Conservation (phyloP, 1,140 invertebrate genomes). For the Musca domestica region DNA sequence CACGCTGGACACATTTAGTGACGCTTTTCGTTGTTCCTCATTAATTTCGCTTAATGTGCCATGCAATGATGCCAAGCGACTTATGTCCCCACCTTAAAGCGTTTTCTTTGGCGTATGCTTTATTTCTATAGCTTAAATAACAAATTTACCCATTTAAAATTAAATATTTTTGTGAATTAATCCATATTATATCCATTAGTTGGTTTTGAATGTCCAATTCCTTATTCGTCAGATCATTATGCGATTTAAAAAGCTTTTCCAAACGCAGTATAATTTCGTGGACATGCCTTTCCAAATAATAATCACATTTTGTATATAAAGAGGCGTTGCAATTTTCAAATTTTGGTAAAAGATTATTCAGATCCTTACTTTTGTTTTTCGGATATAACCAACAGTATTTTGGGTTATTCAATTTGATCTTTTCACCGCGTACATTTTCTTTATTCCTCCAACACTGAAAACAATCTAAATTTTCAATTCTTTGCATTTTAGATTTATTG, state of each 20-base stretch:
- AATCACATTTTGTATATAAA: slow-evolving; percentile 28
- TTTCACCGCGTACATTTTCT: neutral
- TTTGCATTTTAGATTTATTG: neutral
- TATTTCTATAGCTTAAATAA: too few species aligned
- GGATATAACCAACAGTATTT: slow-evolving; percentile 24
- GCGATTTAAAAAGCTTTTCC: slow-evolving; percentile 5
- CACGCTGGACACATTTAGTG: too few species aligned
- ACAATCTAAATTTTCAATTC: too few species aligned
- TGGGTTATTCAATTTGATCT: slow-evolving; percentile 14
- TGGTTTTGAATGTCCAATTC: slow-evolving; percentile 16
- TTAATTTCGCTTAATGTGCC: too few species aligned
- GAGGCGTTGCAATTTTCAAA: slow-evolving; percentile 23
- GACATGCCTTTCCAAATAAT: slow-evolving; percentile 16
- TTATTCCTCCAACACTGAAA: too few species aligned
- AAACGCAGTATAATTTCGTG: slow-evolving; percentile 17
- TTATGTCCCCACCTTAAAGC: too few species aligned
- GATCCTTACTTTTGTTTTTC: neutral
- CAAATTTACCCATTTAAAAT: slow-evolving; percentile 23
- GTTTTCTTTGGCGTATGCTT: too few species aligned
- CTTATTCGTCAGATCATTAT: neutral
- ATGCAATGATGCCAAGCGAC: too few species aligned
- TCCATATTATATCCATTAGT: slow-evolving; percentile 15
- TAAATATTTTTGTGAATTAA: slow-evolving; percentile 21
- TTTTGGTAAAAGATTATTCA: slow-evolving; percentile 16
- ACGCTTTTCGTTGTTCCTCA: too few species aligned